Evolutionary conservation across 1,140 invertebrate genomes (phyloP), one percentile per base, ranked within the genome.

Genomic region (Lineus longissimus): DNA sequence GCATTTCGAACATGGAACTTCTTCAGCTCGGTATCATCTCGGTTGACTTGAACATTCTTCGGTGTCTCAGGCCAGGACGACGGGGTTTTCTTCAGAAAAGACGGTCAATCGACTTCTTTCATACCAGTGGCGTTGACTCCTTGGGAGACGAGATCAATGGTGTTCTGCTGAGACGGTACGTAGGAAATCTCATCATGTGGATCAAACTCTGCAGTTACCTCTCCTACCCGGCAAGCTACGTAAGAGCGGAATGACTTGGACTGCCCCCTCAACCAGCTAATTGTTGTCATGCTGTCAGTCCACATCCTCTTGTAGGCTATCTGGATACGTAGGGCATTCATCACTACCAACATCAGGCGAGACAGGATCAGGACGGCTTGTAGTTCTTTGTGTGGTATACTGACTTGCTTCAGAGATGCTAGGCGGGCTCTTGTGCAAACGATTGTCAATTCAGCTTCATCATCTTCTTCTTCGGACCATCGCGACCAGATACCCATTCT

Each of bases 191-290:
- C 47, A 6, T 51, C n/a, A n/a, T 7, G 6, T 9, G 47, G 47
- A 27, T 51, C 47, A n/a, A 23, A n/a, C 9, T 51, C 47, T 6
- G 47, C n/a, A n/a, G 47, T 51, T 6, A 51, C n/a, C n/a, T 51
- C 47, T 7, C 47, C 47, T n/a, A 51, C 47, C 6, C 47, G 47
- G 47, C 25, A 51, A 6, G 47, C 47, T 7, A 51, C 47, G 47
- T 51, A 51, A 4, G 47, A 51, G 4, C n/a, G 6, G n/a, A 51
- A 51, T 6, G 47, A 51, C n/a, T 51, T 51, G 4, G 47, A 51
- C 47, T 51, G 47, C 4, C 47, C 47, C n/a, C 47, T 23, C n/a
- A 51, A n/a, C 47, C 47, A 51, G 47, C 47, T 19, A n/a, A 51
- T n/a, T n/a, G 25, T n/a, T 4, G 25, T 51, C n/a, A 7, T 51